Evolutionary conservation across 2,797 vertebrate genomes (phyloP).

Genomic region (Pangasius larnaudii): DNA sequence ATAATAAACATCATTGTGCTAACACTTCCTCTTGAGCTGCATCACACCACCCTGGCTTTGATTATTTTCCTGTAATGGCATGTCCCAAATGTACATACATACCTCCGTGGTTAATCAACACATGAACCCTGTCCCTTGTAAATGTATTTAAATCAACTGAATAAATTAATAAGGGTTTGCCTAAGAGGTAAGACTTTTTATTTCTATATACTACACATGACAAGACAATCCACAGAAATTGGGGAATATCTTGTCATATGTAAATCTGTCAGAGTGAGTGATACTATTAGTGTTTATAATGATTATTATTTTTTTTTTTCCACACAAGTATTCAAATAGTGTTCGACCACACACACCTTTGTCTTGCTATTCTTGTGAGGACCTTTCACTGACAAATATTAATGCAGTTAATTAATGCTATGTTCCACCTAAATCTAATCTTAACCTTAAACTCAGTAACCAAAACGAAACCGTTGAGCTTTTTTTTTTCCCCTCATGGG

Average conservation of each 20-base stretch:
- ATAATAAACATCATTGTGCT: neutral
- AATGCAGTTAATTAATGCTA: neutral
- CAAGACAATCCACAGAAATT: neutral
- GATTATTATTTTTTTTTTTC: neutral
- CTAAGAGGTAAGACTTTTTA: neutral
- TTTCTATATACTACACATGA: too few relatives aligned
- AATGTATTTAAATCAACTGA: neutral
- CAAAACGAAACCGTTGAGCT: neutral
- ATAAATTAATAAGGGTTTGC: neutral
- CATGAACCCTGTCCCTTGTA: neutral
- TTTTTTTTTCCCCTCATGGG: neutral
- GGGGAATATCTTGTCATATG: neutral
- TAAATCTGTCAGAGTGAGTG: neutral
- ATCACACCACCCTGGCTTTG: neutral
- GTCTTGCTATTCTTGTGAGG: neutral
- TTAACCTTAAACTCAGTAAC: neutral
- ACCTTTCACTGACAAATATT: neutral
- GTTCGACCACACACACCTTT: neutral
- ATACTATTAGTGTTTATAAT: slow-evolving; percentile 19
- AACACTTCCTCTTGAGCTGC: neutral
- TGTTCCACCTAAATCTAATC: neutral
- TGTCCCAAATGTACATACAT: neutral
- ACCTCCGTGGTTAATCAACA: neutral
- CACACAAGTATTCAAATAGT: neutral
- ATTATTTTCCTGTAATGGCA: neutral